Percentiles rank a stretch among this genome's conserved stretches.
These are phyloP conservation scores for Meriones psammophilus DNA, from an alignment of 2,797 vertebrate species.

Conservation along the genomic window DNA sequence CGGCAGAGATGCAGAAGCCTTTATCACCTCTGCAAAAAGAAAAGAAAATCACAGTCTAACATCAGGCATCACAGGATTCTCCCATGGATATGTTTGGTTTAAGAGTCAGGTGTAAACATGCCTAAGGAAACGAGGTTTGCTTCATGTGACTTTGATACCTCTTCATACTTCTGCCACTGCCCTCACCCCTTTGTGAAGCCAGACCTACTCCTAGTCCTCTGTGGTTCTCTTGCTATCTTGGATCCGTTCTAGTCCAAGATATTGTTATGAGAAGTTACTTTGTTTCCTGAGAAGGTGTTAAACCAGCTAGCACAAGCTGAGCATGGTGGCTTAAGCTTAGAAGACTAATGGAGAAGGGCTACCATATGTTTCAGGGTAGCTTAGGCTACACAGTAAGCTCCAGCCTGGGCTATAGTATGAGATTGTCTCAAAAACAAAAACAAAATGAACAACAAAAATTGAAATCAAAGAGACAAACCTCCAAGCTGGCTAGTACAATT, in stretches of 20 bases:
- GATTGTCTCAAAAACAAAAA: not conserved
- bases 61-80: not conserved
- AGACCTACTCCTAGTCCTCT: not conserved
- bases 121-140: conserved; percentile 25
- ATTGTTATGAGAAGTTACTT: conserved; percentile 23
- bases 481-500: not conserved
- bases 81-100: not conserved
- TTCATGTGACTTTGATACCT: not conserved
- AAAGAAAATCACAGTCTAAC: conserved; percentile 16
- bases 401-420: not conserved
- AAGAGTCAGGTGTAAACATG: conserved; percentile 34
- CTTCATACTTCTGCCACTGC: not conserved
- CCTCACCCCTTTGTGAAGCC: not conserved
- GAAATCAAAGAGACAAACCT: not conserved
- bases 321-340: not conserved
- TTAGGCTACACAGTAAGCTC: not conserved
- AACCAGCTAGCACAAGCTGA: not conserved
- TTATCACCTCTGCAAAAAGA: conserved; percentile 26
- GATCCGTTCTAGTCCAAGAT: conserved; percentile 47
- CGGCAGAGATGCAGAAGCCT: not conserved
- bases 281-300: conserved; percentile 41
- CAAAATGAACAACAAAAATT: not conserved
- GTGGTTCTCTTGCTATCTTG: not conserved
- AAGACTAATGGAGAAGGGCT: not conserved
- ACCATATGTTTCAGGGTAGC: not conserved